These are phyloP conservation scores for Anguilla anguilla DNA, from an alignment of 2,797 vertebrate species.

Conservation along the genomic window DNA sequence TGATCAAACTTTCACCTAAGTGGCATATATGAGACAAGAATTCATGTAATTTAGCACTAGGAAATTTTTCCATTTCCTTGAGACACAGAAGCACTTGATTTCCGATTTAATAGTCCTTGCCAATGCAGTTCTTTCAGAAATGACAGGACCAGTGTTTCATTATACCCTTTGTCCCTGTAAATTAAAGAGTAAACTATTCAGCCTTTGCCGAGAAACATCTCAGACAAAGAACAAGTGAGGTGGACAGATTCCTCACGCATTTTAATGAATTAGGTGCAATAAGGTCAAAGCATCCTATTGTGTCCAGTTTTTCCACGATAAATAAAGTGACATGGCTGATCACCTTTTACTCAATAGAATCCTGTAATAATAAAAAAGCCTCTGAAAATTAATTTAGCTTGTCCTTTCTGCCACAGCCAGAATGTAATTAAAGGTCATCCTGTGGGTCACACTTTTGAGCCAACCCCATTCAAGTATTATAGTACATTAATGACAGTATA, in stretches of 20 bases:
- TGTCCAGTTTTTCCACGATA: constrained; percentile 43
- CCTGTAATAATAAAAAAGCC: constrained; percentile 28
- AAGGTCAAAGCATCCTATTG: constrained; percentile 47
- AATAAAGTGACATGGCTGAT: constrained; percentile 47
- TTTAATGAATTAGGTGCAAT: constrained; percentile 47
- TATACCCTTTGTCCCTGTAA: constrained; percentile 44
- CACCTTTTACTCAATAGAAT: constrained; percentile 37
- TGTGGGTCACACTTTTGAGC: constrained; percentile 17
- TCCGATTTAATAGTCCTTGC: constrained; percentile 40
- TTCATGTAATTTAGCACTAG: background rate
- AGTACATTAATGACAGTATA: constrained; percentile 1
- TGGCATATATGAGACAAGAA: constrained; percentile 11
- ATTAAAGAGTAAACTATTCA: constrained; percentile 46
- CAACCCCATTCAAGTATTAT: constrained; percentile 34
- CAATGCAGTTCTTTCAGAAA: constrained; percentile 26
- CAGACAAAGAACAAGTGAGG: constrained; percentile 33
- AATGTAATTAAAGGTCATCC: constrained; percentile 44
- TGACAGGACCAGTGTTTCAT: constrained; percentile 30
- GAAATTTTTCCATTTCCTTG: constrained; percentile 34
- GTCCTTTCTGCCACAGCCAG: constrained; percentile 34
- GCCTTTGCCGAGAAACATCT: constrained; percentile 27
- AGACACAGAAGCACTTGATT: constrained; percentile 34
- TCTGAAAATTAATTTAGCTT: constrained; percentile 35
- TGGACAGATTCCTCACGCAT: constrained; percentile 22
- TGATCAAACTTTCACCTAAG: constrained; percentile 20